phyloP scores from a whole-genome alignment of 2,888 invertebrate genomes.

The Syrphus vitripennis region DNA sequence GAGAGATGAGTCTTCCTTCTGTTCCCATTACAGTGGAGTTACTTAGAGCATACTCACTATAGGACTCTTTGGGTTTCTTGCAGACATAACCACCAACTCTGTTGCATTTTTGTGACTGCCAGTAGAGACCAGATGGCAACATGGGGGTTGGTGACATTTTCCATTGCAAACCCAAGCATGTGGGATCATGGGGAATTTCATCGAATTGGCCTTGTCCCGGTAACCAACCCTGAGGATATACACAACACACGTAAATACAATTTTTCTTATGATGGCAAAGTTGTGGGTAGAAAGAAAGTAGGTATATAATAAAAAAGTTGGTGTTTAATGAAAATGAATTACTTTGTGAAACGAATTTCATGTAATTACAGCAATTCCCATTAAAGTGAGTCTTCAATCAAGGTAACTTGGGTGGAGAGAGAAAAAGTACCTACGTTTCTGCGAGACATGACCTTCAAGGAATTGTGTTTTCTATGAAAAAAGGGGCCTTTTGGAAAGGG shows the following conservation, averaged over 20 bases:
- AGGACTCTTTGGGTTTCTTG: slow-evolving; percentile 81
- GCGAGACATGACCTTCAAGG: no score
- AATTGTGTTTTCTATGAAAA: no score
- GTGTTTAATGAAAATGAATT: not conserved
- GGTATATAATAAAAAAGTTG: not conserved
- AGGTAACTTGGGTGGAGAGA: not conserved
- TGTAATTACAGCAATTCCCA: not conserved
- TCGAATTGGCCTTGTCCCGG: slow-evolving; percentile 82
- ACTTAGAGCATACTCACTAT: slow-evolving; percentile 74
- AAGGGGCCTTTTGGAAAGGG: no score
- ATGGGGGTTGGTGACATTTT: slow-evolving; percentile 85
- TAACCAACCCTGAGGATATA: slow-evolving; percentile 82
- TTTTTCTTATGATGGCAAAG: not conserved
- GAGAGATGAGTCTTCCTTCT: slow-evolving; percentile 86
- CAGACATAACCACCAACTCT: slow-evolving; percentile 87
- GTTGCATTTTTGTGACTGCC: slow-evolving; percentile 85
- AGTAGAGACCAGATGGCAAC: slow-evolving; percentile 87
- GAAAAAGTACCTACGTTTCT: no score
- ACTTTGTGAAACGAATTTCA: not conserved
- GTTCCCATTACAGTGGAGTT: slow-evolving; percentile 86
- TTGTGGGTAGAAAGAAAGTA: not conserved
- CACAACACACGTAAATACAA: no score
- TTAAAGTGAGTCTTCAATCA: not conserved
- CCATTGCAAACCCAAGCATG: slow-evolving; percentile 85
- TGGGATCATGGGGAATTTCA: slow-evolving; percentile 76